A percentile compares a stretch with the other conserved stretches of the same genome.
phyloP scores from a whole-genome alignment of 1,140 invertebrate species.

The Agrilus planipennis region DNA sequence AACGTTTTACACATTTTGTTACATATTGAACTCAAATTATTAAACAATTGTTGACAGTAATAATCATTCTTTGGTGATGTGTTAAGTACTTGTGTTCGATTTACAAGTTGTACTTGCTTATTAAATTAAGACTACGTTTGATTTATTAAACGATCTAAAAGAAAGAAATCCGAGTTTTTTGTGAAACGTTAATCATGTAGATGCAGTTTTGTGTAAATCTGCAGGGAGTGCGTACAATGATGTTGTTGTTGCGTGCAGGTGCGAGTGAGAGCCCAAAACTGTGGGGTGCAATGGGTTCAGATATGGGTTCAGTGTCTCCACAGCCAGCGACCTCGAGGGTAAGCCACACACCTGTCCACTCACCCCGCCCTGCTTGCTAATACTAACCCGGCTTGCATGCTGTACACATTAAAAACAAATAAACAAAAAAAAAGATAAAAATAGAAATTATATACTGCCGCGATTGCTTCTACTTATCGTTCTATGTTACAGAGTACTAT shows the following conservation, averaged over 20 bases:
- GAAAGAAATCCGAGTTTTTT: no score
- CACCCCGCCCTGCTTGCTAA: constrained; percentile 20
- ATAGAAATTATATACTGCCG: background rate
- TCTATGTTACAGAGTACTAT: constrained; percentile 52
- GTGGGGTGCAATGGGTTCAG: constrained; percentile 37
- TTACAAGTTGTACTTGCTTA: no score
- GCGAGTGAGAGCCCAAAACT: constrained; percentile 39
- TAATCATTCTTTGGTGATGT: no score
- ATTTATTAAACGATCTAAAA: no score
- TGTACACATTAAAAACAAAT: constrained; percentile 2
- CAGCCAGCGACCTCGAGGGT: constrained; percentile 45
- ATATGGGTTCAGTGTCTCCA: constrained; percentile 37
- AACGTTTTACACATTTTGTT: no score
- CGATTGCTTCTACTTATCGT: background rate
- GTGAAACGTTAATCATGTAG: no score
- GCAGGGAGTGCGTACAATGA: constrained; percentile 34
- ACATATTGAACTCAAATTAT: no score
- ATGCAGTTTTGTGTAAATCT: constrained; percentile 21
- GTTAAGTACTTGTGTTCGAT: no score
- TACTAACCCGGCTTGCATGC: constrained; percentile 18
- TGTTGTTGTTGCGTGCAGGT: constrained; percentile 35
- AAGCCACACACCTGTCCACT: constrained; percentile 36
- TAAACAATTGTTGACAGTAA: no score
- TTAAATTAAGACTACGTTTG: no score
- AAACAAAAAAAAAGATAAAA: no score